These are phyloP conservation scores for Eutrigla gurnardus DNA, from an alignment of 2,797 vertebrate species.

Conservation along the genomic window DNA sequence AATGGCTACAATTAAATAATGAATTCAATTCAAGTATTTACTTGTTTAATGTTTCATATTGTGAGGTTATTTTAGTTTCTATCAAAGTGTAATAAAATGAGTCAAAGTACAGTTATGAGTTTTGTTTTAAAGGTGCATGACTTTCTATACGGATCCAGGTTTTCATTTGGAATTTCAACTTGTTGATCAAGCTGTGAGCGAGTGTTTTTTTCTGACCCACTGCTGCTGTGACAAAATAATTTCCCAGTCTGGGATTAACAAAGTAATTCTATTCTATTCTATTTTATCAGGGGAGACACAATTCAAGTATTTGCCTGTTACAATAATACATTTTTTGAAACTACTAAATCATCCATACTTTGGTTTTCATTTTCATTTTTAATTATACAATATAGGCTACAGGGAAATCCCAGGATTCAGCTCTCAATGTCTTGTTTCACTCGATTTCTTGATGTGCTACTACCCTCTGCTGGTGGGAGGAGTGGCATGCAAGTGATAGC, in stretches of 20 bases:
- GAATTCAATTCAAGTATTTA: not conserved
- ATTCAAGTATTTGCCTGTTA: not conserved
- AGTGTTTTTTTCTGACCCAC: no score
- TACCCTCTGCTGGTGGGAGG: constrained; percentile 42
- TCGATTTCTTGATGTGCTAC: constrained; percentile 6
- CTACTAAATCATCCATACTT: not conserved
- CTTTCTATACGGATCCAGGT: not conserved
- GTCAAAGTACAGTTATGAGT: not conserved
- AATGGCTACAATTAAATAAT: not conserved
- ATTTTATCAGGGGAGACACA: not conserved
- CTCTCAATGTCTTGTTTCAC: not conserved
- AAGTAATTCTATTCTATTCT: no score
- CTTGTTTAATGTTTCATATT: no score
- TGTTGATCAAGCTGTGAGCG: not conserved
- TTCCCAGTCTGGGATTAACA: no score
- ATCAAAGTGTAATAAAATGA: not conserved
- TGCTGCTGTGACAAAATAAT: no score
- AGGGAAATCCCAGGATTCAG: not conserved
- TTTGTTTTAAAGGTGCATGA: not conserved
- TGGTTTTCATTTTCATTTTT: not conserved
- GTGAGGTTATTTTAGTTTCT: not conserved
- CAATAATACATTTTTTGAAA: not conserved
- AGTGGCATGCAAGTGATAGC: constrained; percentile 1
- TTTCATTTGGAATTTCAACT: not conserved
- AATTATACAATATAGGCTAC: no score